Conservation (phyloP, 2,797 vertebrate species). For the Pseudotriccus pelzelni region DNA sequence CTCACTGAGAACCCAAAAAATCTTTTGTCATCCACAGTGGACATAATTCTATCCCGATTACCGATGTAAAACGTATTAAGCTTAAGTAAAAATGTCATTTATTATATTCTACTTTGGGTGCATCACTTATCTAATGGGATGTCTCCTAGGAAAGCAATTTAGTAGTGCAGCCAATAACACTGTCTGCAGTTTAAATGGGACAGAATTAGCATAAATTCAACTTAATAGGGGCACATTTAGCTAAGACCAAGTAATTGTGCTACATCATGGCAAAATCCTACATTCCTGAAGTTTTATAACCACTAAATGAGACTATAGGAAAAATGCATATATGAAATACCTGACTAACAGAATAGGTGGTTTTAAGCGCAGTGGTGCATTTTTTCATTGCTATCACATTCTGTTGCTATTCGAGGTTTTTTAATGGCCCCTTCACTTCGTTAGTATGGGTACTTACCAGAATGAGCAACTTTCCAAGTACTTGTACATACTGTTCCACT, state of each 20-base stretch:
- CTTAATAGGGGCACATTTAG: slow-evolving; percentile 27
- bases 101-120: slow-evolving; percentile 20
- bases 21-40: not conserved
- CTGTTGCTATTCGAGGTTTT: not conserved
- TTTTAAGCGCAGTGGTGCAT: not conserved
- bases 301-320: not conserved
- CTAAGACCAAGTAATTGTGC: not conserved
- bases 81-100: slow-evolving; percentile 36
- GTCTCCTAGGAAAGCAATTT: slow-evolving; percentile 52
- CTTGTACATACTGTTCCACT: not conserved
- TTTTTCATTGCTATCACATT: not conserved
- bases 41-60: not conserved
- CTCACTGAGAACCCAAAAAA: not conserved
- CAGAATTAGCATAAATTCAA: slow-evolving; percentile 63
- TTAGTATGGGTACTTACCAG: not conserved
- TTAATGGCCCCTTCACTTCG: not conserved
- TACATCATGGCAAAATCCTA: slow-evolving; percentile 18
- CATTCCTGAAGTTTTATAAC: not conserved
- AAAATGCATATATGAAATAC: not conserved
- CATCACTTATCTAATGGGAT: slow-evolving; percentile 27
- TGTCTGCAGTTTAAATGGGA: slow-evolving; percentile 40
- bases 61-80: slow-evolving; percentile 27
- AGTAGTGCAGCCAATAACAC: slow-evolving; percentile 27
- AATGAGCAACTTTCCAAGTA: not conserved
- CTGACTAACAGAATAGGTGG: not conserved